Evolutionary conservation across 2,797 vertebrate genomes (phyloP), one percentile per base, ranked within the genome.

Genomic region (Echeneis naucrates): DNA sequence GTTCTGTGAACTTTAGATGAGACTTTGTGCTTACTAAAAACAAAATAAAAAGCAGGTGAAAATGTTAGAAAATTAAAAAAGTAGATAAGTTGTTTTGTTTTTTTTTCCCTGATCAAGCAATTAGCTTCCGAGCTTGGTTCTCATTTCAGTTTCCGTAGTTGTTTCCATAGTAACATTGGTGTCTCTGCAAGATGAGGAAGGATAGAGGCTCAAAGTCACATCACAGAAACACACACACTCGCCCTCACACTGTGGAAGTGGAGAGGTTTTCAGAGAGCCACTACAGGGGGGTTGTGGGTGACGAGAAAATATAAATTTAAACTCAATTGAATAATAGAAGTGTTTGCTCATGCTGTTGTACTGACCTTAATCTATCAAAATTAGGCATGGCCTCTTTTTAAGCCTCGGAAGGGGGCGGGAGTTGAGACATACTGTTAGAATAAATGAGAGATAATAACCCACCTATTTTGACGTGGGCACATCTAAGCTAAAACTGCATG

Each of bases 371-470:
- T 38, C 14, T 14, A 40, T 14, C 14, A 40, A 40, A 40, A 40
- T 16, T 16, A 16, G 13, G 13, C 13, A 40, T 40, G 13, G 4
- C 4, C 5, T 5, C 5, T 19, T 19, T 42, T 5, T 42, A 0
- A n/a, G 16, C 19, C 7, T 5, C 2, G 17, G 14, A 17, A 37
- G 35, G 35, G 35, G 35, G 35, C 9, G 0, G 10, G 35, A 37
- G 35, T 42, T 42, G 16, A 42, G 37, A 42, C 16, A 14, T 17
- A 42, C 32, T 53, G 27, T 63, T 57, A 14, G 63, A 80, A 86
- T 60, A 71, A 69, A 84, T 66, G 23, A 6, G 72, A 55, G 16
- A 69, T 37, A 79, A 82, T 63, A 78, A 69, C 14, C 17, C n/a
- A 11, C 8, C 1, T 0, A 50, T 32, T 10, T 52, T 48, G 14